phyloP scores from a whole-genome alignment of 2,888 invertebrate species.

The Netelia virgata region DNA sequence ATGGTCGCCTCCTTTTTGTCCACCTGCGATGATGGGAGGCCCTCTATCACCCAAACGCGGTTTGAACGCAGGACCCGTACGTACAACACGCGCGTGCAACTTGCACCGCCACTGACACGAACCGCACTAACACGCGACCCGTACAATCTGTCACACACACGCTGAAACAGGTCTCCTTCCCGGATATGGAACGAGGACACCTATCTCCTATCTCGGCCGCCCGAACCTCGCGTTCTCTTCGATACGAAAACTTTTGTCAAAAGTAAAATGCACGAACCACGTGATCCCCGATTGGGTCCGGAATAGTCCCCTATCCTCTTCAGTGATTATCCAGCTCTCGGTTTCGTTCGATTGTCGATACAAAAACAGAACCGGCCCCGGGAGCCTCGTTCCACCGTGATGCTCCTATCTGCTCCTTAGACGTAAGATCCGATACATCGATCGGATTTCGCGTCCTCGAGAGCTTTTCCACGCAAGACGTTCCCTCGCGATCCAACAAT shows the following conservation, averaged over 20 bases:
- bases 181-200: background rate
- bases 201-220: background rate
- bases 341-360: background rate
- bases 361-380: background rate
- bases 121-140: background rate
- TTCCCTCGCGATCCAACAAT: too few relatives aligned
- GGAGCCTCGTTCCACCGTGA: too few relatives aligned
- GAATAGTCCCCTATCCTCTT: background rate
- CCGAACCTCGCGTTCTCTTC: background rate
- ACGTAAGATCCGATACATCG: too few relatives aligned
- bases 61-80: background rate
- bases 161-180: background rate
- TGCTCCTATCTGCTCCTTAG: too few relatives aligned
- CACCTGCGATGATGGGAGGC: background rate
- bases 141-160: background rate
- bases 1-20: background rate
- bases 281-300: background rate
- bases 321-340: background rate
- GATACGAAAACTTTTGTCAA: background rate
- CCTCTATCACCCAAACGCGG: background rate
- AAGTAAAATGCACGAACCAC: background rate
- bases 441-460: too few relatives aligned
- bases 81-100: background rate
- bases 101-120: too few relatives aligned
- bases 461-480: too few relatives aligned